Base-by-base conservation (phyloP, 1,140 invertebrate species). In the Batillaria attramentaria region DNA sequence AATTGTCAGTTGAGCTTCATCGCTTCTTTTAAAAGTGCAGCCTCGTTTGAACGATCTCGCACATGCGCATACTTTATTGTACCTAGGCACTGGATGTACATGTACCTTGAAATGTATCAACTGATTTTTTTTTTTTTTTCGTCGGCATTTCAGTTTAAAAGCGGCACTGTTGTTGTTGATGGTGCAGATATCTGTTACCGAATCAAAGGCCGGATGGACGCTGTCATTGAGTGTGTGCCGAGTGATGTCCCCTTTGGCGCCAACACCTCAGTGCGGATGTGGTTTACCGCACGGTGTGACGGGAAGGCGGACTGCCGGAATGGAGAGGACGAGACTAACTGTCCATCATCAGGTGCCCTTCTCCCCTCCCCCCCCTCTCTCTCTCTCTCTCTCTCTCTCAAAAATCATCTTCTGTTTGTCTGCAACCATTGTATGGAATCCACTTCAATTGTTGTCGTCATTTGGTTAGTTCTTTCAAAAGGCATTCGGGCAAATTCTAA, bases 131-230 rank as follows among this genome's bases (percentile, higher is more conserved):
- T 66, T 37, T 42, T 6, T 77, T 41, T 42, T 77, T 62, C 13
- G 65, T 41, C n/a, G n/a, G n/a, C n/a, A n/a, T n/a, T n/a, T n/a
- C n/a, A n/a, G n/a, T n/a, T n/a, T n/a, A n/a, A n/a, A n/a, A n/a
- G n/a, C n/a, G n/a, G n/a, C n/a, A n/a, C n/a, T n/a, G n/a, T n/a
- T n/a, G n/a, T n/a, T n/a, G n/a, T n/a, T n/a, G n/a, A n/a, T n/a
- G n/a, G 24, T 68, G 37, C 66, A 78, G 77, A 78, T 78, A 69
- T 78, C 1, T 70, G 66, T 18, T 69, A 69, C 46, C 77, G 77
- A 10, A 28, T 54, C 8, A 37, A 57, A 20, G 66, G 77, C 28
- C 57, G 62, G n/a, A 10, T 20, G 39, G 4, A 31, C 10, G 31
- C 66, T 13, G 50, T 72, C 3, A 37, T 78, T 5, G 41, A 33